A percentile compares a stretch with the other conserved stretches of the same genome.
Evolutionary conservation across 2,113 vertebrate genomes (phyloP).

Genomic region (Pipa parva): DNA sequence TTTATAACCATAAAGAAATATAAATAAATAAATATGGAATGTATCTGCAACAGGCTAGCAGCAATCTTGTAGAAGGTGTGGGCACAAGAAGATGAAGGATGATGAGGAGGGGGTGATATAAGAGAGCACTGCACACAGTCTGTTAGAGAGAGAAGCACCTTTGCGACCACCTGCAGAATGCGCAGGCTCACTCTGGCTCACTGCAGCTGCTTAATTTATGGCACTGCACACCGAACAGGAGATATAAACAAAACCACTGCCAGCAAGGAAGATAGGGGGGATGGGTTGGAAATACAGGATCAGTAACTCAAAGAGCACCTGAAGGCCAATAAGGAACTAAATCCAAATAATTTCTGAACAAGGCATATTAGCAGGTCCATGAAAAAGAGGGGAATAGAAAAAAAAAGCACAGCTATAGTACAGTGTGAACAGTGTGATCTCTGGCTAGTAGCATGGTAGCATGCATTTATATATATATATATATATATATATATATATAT

Average conservation of each 20-base stretch:
- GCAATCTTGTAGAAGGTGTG: slow-evolving; percentile 21
- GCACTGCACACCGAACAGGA: slow-evolving; percentile 60
- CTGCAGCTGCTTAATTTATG: slow-evolving; percentile 73
- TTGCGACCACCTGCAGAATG: slow-evolving; percentile 87
- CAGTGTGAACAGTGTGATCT: too few relatives aligned
- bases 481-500: too few relatives aligned
- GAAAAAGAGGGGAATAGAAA: too few relatives aligned
- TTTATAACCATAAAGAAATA: slow-evolving; percentile 1
- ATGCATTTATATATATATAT: too few relatives aligned
- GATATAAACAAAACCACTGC: slow-evolving; percentile 58
- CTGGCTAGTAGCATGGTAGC: background rate
- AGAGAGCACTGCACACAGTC: slow-evolving; percentile 36
- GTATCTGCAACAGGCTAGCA: slow-evolving; percentile 21
- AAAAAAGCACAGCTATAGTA: too few relatives aligned
- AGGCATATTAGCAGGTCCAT: slow-evolving; percentile 1
- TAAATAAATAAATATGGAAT: background rate
- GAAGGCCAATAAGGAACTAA: slow-evolving; percentile 42
- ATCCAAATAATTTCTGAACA: slow-evolving; percentile 40
- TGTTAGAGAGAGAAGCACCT: slow-evolving; percentile 57
- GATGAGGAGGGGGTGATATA: background rate
- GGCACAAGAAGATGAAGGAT: slow-evolving; percentile 28
- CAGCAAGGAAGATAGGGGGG: slow-evolving; percentile 13
- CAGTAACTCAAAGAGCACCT: slow-evolving; percentile 11
- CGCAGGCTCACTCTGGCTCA: slow-evolving; percentile 72
- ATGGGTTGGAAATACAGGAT: background rate